A percentile compares a stretch with the other conserved stretches of the same genome.
Evolutionary conservation across 2,888 invertebrate genomes (phyloP).

Genomic region (Conchocele bisecta): DNA sequence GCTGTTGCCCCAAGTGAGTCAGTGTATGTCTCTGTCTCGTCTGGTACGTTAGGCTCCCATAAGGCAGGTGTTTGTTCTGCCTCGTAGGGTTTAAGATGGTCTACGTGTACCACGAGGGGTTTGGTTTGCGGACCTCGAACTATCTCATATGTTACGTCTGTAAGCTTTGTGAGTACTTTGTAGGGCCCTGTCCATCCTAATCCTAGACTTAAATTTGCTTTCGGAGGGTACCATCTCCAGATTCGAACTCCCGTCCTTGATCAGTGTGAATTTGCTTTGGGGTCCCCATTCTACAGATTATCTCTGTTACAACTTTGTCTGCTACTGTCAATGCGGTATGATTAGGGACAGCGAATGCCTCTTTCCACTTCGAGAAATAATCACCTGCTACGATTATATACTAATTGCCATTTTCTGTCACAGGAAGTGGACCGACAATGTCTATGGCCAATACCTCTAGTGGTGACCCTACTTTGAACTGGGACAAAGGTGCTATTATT

Average conservation of each 20-base stretch:
- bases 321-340: constrained; percentile 45
- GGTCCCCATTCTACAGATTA: constrained; percentile 18
- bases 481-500: background rate
- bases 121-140: no score
- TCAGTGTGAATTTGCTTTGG: constrained; percentile 31
- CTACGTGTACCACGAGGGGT: no score
- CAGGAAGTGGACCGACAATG: constrained; percentile 5
- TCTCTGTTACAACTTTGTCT: constrained; percentile 35
- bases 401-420: constrained; percentile 6
- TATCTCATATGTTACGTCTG: no score
- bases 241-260: constrained; percentile 23
- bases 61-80: no score
- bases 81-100: no score
- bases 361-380: constrained; percentile 42
- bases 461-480: background rate
- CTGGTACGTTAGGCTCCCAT: no score
- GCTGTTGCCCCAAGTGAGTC: no score
- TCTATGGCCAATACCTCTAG: background rate
- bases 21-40: no score
- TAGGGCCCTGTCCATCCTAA: no score
- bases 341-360: constrained; percentile 37
- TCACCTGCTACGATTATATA: constrained; percentile 37
- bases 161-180: no score
- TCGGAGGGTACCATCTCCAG: no score
- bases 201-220: no score